Evolutionary conservation across 2,888 invertebrate species (phyloP), one percentile per base, ranked within the genome.

Genomic region (Luffia ferchaultella): DNA sequence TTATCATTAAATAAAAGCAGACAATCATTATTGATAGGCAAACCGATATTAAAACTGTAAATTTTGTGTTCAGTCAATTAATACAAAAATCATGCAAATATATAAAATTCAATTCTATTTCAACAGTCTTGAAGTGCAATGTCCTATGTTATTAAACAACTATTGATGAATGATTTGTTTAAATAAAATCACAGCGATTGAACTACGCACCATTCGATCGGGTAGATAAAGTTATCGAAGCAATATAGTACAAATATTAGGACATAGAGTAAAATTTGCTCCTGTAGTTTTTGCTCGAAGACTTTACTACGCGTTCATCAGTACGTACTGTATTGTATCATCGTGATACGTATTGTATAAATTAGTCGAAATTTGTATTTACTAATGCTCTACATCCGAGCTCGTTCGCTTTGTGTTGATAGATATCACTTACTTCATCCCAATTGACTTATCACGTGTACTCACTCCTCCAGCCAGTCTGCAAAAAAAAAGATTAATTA

Each of bases 381-480:
- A 61, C 59, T 56, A 58, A 12, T 30, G 3, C 5, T 30, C 30
- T 30, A 30, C 30, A 12, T 12, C 30, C 30, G 5, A 12, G 30
- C 30, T 3, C 30, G 30, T 12, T 30, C 5, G 12, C 30, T 3
- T 30, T 12, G 12, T 12, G 5, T 30, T 12, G 30, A n/a, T 30
- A 30, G 30, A 30, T 30, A 12, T 30, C 30, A 30, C 30, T 7
- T 30, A 3, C n/a, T n/a, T 3, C 12, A 12, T 30, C 30, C 5
- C 62, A 64, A 66, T 71, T 72, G 73, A 78, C 86, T 88, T 91
- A 93, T 95, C 94, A 95, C 92, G 95, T 93, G 84, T 95, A 95
- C 83, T 95, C 95, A 68, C 93, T 92, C 85, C 95, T 89, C 95
- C 95, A 95, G 69, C 94, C 92, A 77, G 92, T 91, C 95, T 95